A percentile compares a stretch with the other conserved stretches of the same genome.
Evolutionary conservation across 2,797 vertebrate genomes (phyloP).

Genomic region (Falco berigora): DNA sequence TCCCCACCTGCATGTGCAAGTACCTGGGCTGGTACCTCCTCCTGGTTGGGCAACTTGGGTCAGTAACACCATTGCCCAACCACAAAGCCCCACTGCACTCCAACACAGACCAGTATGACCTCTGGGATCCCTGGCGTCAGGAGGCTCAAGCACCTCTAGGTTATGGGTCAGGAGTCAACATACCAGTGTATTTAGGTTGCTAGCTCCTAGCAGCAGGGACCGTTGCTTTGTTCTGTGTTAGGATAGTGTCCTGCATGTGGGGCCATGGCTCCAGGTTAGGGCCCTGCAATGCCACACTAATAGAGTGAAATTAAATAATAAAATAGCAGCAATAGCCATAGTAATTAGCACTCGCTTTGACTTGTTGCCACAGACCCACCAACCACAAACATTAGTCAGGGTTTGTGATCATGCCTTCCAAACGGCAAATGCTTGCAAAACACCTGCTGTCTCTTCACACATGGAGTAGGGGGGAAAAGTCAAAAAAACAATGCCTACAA

Average conservation of each 20-base stretch:
- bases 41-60: slow-evolving; percentile 2
- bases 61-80: slow-evolving; percentile 10
- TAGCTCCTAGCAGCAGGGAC: background rate
- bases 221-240: slow-evolving; percentile 15
- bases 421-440: slow-evolving; percentile 26
- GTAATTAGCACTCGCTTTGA: slow-evolving; percentile 52
- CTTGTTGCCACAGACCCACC: slow-evolving; percentile 52
- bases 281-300: slow-evolving; percentile 23
- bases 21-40: background rate
- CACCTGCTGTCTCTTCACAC: slow-evolving; percentile 10
- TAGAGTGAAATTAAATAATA: slow-evolving; percentile 57
- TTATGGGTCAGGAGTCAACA: background rate
- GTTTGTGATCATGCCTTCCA: slow-evolving; percentile 6
- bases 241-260: background rate
- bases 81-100: background rate
- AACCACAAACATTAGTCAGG: slow-evolving; percentile 53
- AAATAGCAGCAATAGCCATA: slow-evolving; percentile 35
- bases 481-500: background rate
- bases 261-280: background rate
- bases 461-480: background rate
- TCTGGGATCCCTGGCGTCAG: background rate
- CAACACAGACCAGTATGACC: background rate
- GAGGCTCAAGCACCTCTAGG: background rate
- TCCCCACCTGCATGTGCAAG: background rate
- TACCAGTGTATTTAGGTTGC: background rate